Base-by-base conservation (phyloP, 2,888 invertebrate genomes). In the Cartodere bifasciata region DNA sequence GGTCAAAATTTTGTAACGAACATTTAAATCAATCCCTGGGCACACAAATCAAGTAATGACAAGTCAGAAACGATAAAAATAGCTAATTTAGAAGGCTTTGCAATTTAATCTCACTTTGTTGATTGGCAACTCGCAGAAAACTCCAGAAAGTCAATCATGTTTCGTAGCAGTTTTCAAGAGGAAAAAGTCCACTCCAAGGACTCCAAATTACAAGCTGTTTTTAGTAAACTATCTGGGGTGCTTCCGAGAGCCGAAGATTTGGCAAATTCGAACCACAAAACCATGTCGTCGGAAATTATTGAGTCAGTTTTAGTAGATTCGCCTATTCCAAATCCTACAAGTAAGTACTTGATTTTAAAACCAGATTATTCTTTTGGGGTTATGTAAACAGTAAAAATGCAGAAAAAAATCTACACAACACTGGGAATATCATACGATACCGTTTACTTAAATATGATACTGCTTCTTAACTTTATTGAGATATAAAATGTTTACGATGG, bases 251-350 rank as follows among this genome's bases (percentile, higher is more conserved):
- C 51, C 23, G 51, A 49, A 30, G 53, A 54, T 29, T 40, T 53
- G 31, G 50, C 49, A 15, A 47, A 47, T 35, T 38, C 41, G 23
- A 46, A 43, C 29, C 46, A 49, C 31, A 55, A 54, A 35, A 52
- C 46, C 29, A 55, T 55, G 54, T 51, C 54, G 16, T 52, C 55
- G 9, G 55, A 55, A 35, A 54, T 56, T 23, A 56, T 56, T 25
- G 56, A 56, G 34, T 53, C 55, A 15, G 56, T 56, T 34, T 43
- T 56, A 33, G 49, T 49, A 14, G 54, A 54, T 35, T 42, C 49
- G 14, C 53, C 56, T 13, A 46, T 55, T 34, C 53, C 54, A 31
- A 47, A 49, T 38, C 43, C 51, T 26, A 47, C 50, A 46, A 45
- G 55, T 56, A 50, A 55, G 55, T 52, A 41, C 32, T 34, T n/a